Conservation (phyloP, 2,113 vertebrate species). For the Himantopus leucocephalus region DNA sequence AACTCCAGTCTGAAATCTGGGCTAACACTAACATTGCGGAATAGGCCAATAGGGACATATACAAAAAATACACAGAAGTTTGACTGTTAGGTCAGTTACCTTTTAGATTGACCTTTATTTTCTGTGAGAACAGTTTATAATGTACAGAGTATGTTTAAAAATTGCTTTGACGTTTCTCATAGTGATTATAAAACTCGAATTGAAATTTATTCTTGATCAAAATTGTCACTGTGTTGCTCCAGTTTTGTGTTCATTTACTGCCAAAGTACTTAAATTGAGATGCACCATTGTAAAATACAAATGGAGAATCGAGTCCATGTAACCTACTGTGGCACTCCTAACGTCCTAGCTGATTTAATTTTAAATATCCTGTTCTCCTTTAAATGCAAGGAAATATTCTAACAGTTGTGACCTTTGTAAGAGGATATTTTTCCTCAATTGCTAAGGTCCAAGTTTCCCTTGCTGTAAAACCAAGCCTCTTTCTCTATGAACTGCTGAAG, state of each 20-base stretch:
- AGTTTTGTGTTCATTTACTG: background rate
- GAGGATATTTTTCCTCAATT: background rate
- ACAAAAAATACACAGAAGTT: background rate
- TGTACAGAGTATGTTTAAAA: background rate
- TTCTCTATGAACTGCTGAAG: background rate
- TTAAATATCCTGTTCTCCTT: background rate
- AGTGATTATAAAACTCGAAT: background rate
- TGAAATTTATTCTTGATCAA: background rate
- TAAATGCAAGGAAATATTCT: background rate
- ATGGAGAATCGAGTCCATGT: background rate
- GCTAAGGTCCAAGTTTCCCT: background rate
- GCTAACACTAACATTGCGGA: background rate
- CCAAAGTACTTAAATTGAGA: background rate
- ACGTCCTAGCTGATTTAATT: background rate
- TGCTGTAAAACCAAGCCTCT: background rate
- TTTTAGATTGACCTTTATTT: background rate
- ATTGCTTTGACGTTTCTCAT: background rate
- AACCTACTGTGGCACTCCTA: background rate
- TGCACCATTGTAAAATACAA: background rate
- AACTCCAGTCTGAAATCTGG: background rate
- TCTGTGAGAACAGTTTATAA: background rate
- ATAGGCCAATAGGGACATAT: no score
- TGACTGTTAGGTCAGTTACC: background rate
- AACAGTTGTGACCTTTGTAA: background rate
- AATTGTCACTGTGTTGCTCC: background rate